Percentiles rank a stretch among this genome's conserved stretches.
Conservation (phyloP, 2,113 vertebrate genomes). For the Cygnus atratus region DNA sequence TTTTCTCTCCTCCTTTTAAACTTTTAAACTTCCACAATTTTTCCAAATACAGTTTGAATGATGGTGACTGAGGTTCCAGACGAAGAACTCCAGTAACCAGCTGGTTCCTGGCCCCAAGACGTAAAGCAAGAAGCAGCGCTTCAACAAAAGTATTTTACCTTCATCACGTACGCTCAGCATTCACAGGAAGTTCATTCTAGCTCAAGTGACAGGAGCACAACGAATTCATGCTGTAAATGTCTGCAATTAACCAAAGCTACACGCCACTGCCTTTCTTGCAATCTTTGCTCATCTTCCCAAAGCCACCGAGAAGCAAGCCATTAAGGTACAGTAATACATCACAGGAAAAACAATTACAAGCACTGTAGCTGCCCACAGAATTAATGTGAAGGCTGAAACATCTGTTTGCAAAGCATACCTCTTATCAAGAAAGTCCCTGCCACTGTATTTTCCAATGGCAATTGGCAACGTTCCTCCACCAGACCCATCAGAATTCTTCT, state of each 20-base stretch:
- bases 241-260: not conserved
- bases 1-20: not conserved
- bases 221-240: not conserved
- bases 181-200: not conserved
- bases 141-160: not conserved
- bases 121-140: not conserved
- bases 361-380: not conserved
- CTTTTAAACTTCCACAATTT: not conserved
- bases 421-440: not conserved
- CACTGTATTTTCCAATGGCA: not conserved
- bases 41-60: not conserved
- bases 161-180: not conserved
- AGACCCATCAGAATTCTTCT: not conserved
- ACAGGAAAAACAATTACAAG: not conserved
- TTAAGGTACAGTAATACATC: not conserved
- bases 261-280: not conserved
- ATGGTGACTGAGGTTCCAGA: not conserved
- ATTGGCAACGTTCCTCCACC: not conserved
- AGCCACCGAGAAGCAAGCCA: fast-evolving
- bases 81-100: not conserved
- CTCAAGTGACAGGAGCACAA: not conserved
- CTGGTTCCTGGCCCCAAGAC: not conserved
- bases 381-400: not conserved
- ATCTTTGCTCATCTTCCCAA: not conserved
- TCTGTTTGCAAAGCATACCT: not conserved